phyloP scores from a whole-genome alignment of 2,888 invertebrate species.

The Hemaris fuciformis region DNA sequence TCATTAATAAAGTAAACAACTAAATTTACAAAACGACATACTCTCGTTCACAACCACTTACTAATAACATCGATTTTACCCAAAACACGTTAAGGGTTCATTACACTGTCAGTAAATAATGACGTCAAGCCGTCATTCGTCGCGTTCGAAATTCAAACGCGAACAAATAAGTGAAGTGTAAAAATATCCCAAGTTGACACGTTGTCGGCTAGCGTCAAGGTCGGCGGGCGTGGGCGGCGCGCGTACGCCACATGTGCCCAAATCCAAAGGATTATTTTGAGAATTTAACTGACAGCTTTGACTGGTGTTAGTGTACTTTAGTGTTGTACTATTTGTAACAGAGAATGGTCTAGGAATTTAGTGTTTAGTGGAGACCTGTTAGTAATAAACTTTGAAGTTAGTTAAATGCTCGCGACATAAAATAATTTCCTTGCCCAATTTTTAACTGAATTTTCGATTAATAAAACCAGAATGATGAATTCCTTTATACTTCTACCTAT shows the following conservation, averaged over 20 bases:
- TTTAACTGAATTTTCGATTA: too few species aligned
- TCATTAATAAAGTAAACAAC: too few species aligned
- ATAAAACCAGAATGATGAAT: too few species aligned
- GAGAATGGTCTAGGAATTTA: too few species aligned
- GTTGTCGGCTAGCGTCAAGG: constrained; percentile 12
- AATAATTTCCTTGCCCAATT: too few species aligned
- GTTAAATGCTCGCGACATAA: too few species aligned
- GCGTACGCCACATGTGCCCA: constrained; percentile 7
- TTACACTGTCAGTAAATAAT: constrained; percentile 7
- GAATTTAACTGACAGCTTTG: constrained; percentile 1
- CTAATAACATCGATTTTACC: background rate
- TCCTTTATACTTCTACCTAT: too few species aligned
- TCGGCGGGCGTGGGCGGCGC: constrained; percentile 12
- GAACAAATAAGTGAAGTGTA: constrained; percentile 5
- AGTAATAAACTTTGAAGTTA: too few species aligned
- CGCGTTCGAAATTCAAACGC: background rate
- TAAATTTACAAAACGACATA: background rate
- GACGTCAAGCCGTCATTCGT: background rate
- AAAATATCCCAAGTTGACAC: constrained; percentile 14
- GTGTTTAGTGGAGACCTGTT: too few species aligned
- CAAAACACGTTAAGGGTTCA: background rate
- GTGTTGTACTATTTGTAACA: background rate
- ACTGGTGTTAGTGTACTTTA: background rate
- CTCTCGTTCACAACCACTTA: background rate
- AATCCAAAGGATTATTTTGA: background rate